Evolutionary conservation across 2,797 vertebrate genomes (phyloP).

Genomic region (Discoglossus pictus): DNA sequence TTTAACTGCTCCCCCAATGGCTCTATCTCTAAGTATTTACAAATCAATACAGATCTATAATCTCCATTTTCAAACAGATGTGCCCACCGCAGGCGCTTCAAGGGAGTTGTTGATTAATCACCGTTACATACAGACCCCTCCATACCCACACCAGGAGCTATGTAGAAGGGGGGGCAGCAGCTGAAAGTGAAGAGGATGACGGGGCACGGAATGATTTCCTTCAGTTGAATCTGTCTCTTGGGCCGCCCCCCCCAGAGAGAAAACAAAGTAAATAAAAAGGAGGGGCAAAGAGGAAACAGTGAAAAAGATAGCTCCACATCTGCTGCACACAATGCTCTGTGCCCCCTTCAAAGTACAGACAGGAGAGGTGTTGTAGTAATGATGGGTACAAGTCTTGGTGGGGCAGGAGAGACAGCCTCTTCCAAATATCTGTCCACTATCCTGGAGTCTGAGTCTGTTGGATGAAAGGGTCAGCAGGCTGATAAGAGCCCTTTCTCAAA

Average conservation of each 20-base stretch:
- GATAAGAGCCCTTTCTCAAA: conserved; percentile 96
- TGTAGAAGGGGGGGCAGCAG: conserved; percentile 2
- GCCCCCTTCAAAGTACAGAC: conserved; percentile 35
- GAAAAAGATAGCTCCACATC: neutral
- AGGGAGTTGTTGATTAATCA: no score
- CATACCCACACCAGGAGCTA: neutral
- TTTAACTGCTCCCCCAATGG: conserved; percentile 54
- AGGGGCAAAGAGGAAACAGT: neutral
- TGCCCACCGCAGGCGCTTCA: neutral
- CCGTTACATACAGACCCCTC: neutral
- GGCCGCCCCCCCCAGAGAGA: conserved; percentile 12
- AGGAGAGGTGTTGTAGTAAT: conserved; percentile 35
- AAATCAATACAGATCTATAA: neutral
- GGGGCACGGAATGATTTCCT: conserved; percentile 21
- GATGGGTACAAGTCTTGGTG: conserved; percentile 37
- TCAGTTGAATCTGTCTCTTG: neutral
- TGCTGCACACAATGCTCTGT: conserved; percentile 24
- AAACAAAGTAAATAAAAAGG: conserved; percentile 6
- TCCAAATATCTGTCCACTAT: conserved; percentile 54
- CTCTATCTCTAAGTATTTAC: conserved; percentile 53
- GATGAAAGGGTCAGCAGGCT: conserved; percentile 83
- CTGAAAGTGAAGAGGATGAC: conserved; percentile 5
- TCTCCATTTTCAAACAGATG: neutral
- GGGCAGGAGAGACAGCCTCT: conserved; percentile 44
- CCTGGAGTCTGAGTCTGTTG: conserved; percentile 57